Percentiles rank a stretch among this genome's conserved stretches.
These are phyloP conservation scores for Hemiscyllium ocellatum DNA, from an alignment of 2,113 vertebrate genomes.

Conservation along the genomic window DNA sequence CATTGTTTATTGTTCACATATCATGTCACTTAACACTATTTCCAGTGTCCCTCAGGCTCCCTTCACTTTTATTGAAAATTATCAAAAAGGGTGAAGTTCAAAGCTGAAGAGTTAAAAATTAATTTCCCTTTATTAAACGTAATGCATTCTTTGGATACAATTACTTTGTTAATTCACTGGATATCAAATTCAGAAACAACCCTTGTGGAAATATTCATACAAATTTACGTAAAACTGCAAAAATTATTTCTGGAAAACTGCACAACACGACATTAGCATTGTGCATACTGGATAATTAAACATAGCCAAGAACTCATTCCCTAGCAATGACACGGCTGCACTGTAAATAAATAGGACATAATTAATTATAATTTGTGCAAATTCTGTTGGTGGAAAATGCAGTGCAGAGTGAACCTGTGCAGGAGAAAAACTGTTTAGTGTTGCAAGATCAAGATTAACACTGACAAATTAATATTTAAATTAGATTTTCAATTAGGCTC, in stretches of 20 bases:
- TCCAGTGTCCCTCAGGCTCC: not conserved
- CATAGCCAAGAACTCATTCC: not conserved
- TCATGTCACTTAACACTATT: not conserved
- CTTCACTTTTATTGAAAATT: not conserved
- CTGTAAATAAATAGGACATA: not conserved
- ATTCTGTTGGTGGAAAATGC: not conserved
- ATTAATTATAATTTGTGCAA: too few relatives aligned
- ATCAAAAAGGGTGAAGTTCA: not conserved
- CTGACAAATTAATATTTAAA: not conserved
- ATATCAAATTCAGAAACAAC: not conserved
- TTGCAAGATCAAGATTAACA: not conserved
- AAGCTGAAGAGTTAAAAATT: not conserved
- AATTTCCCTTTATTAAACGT: not conserved
- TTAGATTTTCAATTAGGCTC: slow-evolving; percentile 11
- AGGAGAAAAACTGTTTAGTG: not conserved
- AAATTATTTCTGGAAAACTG: not conserved
- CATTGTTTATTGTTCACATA: not conserved
- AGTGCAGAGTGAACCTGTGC: too few relatives aligned
- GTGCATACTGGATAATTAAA: not conserved
- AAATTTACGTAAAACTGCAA: not conserved
- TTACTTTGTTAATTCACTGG: not conserved
- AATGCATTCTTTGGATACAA: not conserved
- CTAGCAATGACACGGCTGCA: not conserved
- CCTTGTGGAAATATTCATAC: not conserved
- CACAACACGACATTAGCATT: not conserved